Evolutionary conservation across 2,797 vertebrate genomes (phyloP).

Genomic region (Coracias cyanogaster): DNA sequence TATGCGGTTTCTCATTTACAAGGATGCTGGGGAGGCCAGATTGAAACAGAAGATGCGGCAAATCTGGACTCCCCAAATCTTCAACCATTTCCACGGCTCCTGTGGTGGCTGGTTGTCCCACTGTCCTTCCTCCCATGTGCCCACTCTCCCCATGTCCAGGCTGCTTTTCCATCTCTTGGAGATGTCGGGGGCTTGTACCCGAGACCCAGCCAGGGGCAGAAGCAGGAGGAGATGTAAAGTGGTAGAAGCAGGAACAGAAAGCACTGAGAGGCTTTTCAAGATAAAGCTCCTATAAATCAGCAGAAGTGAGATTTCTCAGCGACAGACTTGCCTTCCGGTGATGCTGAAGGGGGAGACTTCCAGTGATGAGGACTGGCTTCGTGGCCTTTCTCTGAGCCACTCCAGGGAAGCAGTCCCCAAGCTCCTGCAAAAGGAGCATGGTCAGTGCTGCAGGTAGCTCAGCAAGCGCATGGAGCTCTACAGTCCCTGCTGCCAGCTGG

Average conservation of each 20-base stretch:
- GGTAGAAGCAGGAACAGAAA: background rate
- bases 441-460: background rate
- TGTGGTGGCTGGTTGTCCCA: background rate
- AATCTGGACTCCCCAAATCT: slow-evolving; percentile 19
- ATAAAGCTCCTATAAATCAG: background rate
- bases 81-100: background rate
- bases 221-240: background rate
- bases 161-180: background rate
- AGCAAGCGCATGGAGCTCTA: background rate
- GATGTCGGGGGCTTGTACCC: background rate
- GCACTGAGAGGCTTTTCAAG: background rate
- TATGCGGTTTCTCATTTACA: slow-evolving; percentile 59
- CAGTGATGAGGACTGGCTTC: background rate
- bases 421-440: background rate
- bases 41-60: slow-evolving; percentile 38
- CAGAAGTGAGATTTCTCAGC: background rate
- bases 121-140: background rate
- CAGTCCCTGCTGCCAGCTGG: background rate
- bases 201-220: background rate
- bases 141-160: background rate
- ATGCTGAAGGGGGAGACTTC: background rate
- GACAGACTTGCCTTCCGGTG: background rate
- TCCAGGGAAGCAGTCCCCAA: background rate
- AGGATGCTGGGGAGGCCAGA: slow-evolving; percentile 58
- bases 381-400: background rate